Percentiles rank a stretch among this genome's conserved stretches.
Evolutionary conservation across 2,113 vertebrate genomes (phyloP).

Genomic region (Archocentrus centrarchus): DNA sequence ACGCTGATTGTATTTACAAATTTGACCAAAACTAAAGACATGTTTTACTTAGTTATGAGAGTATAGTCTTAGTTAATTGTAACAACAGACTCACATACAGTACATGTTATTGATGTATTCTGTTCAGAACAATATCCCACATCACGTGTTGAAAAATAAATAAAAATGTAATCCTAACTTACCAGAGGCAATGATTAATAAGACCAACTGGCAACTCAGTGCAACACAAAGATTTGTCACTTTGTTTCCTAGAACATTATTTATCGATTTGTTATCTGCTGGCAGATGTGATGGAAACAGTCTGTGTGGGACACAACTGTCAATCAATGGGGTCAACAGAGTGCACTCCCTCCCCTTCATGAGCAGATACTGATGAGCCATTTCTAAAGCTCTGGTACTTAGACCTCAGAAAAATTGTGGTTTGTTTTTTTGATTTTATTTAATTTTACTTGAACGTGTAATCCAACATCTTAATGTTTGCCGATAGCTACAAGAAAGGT

Average conservation of each 20-base stretch:
- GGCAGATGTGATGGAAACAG: constrained; percentile 59
- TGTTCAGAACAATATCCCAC: background rate
- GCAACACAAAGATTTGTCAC: constrained; percentile 19
- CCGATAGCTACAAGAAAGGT: background rate
- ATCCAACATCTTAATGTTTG: background rate
- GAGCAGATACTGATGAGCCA: background rate
- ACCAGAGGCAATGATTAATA: constrained; percentile 13
- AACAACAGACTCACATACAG: background rate
- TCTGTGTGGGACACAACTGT: constrained; percentile 22
- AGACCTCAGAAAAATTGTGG: background rate
- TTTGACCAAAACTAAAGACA: background rate
- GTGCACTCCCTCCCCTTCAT: background rate
- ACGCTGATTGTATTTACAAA: background rate
- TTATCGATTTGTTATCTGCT: constrained; percentile 51
- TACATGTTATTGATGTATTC: background rate
- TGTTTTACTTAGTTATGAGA: too few species aligned
- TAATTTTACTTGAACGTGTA: background rate
- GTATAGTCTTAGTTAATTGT: too few species aligned
- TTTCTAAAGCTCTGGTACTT: background rate
- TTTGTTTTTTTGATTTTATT: too few species aligned
- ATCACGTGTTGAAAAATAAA: background rate
- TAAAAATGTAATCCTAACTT: background rate
- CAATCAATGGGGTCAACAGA: constrained; percentile 56
- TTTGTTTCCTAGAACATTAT: constrained; percentile 43
- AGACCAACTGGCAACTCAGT: background rate